phyloP scores from a whole-genome alignment of 2,113 vertebrate genomes.

The Anoplopoma fimbria region DNA sequence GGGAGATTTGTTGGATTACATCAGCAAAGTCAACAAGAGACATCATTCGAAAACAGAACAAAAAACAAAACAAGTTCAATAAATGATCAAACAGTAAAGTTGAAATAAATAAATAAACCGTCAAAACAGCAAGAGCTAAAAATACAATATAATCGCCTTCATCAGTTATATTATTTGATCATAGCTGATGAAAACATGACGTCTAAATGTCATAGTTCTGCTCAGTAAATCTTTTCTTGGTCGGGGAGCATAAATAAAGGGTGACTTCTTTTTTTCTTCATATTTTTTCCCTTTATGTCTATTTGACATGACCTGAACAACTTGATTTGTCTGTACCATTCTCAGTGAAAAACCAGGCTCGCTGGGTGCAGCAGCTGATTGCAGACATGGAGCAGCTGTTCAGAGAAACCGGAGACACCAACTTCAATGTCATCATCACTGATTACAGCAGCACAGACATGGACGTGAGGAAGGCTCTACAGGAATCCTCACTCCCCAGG shows the following conservation, averaged over 20 bases:
- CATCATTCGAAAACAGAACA: too few species aligned
- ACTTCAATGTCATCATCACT: conserved; percentile 91
- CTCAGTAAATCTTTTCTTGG: not conserved
- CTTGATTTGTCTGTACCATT: not conserved
- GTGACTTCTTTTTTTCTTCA: not conserved
- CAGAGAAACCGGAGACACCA: conserved; percentile 83
- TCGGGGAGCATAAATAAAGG: not conserved
- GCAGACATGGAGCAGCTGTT: conserved; percentile 90
- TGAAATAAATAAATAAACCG: too few species aligned
- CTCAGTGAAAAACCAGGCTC: conserved; percentile 97
- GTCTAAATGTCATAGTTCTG: not conserved
- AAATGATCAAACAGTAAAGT: too few species aligned
- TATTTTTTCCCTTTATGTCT: not conserved
- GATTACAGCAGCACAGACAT: conserved; percentile 95
- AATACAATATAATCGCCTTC: too few species aligned
- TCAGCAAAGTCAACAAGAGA: too few species aligned
- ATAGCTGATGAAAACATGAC: not conserved
- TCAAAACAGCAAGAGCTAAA: too few species aligned
- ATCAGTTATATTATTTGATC: not conserved
- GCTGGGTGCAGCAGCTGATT: conserved; percentile 95
- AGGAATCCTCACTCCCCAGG: conserved; percentile 87
- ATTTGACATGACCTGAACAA: not conserved
- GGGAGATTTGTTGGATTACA: too few species aligned
- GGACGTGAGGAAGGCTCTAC: conserved; percentile 88
- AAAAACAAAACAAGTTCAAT: too few species aligned